Conservation (phyloP, 23 tunicate genomes). For the Clavelina lepadiformis region DNA sequence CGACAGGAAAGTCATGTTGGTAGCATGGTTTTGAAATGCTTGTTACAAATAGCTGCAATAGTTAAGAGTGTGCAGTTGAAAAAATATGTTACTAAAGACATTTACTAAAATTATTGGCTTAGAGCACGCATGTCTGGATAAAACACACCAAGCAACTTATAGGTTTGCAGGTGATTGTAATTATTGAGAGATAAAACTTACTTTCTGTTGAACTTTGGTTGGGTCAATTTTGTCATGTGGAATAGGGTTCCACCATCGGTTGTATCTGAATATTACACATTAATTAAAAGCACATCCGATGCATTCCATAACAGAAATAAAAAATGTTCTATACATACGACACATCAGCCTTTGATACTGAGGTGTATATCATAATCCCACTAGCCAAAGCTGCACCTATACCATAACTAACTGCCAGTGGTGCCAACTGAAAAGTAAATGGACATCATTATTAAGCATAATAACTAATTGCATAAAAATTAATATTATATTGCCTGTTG, state of each 20-base stretch:
- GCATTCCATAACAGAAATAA: background rate
- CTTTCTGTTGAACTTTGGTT: slow-evolving; percentile 6
- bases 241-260: slow-evolving; percentile 27
- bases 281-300: background rate
- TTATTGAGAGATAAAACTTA: no score
- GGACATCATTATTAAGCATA: no score
- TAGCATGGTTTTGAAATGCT: background rate
- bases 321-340: background rate
- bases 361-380: slow-evolving; percentile 3
- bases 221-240: slow-evolving; percentile 19
- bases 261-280: slow-evolving; percentile 2
- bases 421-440: slow-evolving; percentile 28
- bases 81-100: no score
- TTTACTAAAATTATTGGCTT: no score
- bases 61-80: no score
- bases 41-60: background rate
- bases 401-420: slow-evolving; percentile 5
- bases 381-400: slow-evolving; percentile 6
- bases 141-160: no score
- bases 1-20: slow-evolving; percentile 3
- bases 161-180: no score
- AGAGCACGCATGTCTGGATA: no score
- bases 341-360: slow-evolving; percentile 26
- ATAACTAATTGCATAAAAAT: no score
- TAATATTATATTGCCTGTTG: no score